phyloP scores from a whole-genome alignment of 92 coral and sea anemone genomes.

The Porites cylindrica region DNA sequence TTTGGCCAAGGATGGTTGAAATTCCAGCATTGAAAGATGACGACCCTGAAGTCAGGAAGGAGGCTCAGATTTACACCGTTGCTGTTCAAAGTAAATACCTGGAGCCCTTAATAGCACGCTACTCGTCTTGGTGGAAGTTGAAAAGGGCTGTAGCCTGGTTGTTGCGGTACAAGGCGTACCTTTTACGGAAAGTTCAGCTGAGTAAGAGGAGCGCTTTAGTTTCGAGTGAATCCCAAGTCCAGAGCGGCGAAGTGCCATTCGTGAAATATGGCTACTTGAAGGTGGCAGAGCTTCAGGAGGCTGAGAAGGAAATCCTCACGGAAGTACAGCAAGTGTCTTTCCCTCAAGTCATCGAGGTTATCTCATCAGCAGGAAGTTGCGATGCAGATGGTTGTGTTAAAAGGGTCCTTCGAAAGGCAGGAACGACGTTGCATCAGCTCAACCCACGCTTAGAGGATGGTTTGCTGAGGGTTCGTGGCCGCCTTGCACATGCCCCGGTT shows the following conservation, averaged over 20 bases:
- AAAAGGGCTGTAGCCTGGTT: no score
- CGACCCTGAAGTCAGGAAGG: slow-evolving; percentile 68
- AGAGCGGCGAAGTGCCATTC: no score
- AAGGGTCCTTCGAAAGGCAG: background rate
- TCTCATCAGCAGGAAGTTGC: background rate
- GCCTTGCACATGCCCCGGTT: background rate
- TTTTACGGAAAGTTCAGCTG: no score
- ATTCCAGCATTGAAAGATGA: slow-evolving; percentile 59
- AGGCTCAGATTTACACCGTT: slow-evolving; percentile 33
- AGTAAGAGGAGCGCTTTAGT: no score
- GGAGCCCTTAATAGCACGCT: no score
- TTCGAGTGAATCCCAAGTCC: no score
- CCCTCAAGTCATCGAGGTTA: slow-evolving; percentile 4
- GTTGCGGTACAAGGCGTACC: no score
- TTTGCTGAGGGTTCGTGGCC: background rate
- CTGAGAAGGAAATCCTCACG: slow-evolving; percentile 38
- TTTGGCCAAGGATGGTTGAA: slow-evolving; percentile 52
- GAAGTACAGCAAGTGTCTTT: slow-evolving; percentile 51
- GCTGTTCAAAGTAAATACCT: no score
- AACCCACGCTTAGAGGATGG: background rate
- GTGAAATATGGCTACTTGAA: no score
- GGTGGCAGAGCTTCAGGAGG: slow-evolving; percentile 46
- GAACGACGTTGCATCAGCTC: background rate
- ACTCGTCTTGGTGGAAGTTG: no score
- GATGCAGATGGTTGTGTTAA: background rate